Conservation (phyloP, 2,113 vertebrate species). For the Callipepla squamata region DNA sequence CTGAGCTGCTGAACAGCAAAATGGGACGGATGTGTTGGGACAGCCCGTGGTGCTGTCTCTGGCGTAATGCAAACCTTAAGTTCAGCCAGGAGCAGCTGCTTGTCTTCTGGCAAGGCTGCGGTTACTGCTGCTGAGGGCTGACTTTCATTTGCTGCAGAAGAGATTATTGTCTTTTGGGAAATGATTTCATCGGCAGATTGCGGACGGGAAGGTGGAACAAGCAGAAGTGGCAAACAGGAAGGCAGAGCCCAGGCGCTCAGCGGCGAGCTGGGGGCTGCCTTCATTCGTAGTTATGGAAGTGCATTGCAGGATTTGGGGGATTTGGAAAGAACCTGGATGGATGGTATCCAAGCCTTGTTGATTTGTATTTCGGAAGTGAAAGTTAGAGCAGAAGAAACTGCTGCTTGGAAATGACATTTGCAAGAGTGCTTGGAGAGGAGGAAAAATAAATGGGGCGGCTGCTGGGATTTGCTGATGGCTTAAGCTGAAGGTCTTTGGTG, state of each 20-base stretch:
- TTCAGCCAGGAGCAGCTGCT: background rate
- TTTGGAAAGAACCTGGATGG: background rate
- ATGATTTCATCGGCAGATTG: background rate
- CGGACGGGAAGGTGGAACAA: background rate
- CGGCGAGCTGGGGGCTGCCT: background rate
- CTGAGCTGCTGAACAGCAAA: background rate
- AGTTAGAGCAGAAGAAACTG: background rate
- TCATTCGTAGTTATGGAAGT: background rate
- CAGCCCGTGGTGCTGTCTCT: background rate
- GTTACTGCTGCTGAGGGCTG: background rate
- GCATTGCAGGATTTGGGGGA: background rate
- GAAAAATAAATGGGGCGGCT: background rate
- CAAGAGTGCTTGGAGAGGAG: background rate
- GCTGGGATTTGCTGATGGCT: background rate
- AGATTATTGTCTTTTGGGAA: constrained; percentile 17
- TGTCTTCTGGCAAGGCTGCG: background rate
- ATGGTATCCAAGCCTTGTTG: background rate
- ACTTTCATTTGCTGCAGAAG: background rate
- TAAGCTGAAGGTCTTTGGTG: background rate
- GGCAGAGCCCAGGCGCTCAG: background rate
- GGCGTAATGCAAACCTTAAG: background rate
- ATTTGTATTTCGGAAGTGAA: background rate
- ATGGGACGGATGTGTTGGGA: background rate
- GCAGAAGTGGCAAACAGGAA: background rate
- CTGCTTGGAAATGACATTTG: background rate